A percentile compares a stretch with the other conserved stretches of the same genome.
Conservation (phyloP, 2,113 vertebrate species). For the Pitta sordida region DNA sequence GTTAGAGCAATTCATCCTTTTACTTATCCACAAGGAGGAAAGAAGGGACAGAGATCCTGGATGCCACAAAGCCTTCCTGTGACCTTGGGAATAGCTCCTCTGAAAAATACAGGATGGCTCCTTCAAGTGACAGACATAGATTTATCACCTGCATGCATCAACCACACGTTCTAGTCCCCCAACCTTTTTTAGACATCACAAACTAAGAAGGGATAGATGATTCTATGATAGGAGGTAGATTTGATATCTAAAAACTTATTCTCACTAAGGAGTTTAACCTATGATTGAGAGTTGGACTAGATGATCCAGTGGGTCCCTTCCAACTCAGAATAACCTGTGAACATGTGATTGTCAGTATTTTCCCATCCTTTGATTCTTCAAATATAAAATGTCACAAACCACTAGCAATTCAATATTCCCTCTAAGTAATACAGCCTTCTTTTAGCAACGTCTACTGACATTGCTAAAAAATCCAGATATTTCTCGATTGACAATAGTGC, state of each 20-base stretch:
- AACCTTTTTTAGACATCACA: background rate
- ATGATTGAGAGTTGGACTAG: too few relatives aligned
- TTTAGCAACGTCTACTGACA: too few relatives aligned
- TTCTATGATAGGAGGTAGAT: background rate
- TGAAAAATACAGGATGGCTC: background rate
- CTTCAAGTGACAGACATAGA: background rate
- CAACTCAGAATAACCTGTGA: too few relatives aligned
- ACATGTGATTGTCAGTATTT: background rate
- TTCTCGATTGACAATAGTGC: background rate
- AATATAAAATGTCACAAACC: background rate
- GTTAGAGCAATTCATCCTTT: background rate
- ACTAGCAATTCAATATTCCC: background rate
- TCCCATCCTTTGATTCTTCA: background rate
- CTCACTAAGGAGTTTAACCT: background rate
- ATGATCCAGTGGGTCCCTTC: too few relatives aligned
- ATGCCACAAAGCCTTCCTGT: background rate
- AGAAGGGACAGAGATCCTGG: background rate
- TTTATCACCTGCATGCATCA: background rate
- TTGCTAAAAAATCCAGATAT: too few relatives aligned
- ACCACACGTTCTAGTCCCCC: background rate
- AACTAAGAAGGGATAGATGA: background rate
- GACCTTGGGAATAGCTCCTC: background rate
- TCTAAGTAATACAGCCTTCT: background rate
- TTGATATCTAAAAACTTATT: background rate
- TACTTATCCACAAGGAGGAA: background rate